These are phyloP conservation scores for Accipiter cooperii DNA, from an alignment of 2,113 vertebrate genomes.

Conservation along the genomic window DNA sequence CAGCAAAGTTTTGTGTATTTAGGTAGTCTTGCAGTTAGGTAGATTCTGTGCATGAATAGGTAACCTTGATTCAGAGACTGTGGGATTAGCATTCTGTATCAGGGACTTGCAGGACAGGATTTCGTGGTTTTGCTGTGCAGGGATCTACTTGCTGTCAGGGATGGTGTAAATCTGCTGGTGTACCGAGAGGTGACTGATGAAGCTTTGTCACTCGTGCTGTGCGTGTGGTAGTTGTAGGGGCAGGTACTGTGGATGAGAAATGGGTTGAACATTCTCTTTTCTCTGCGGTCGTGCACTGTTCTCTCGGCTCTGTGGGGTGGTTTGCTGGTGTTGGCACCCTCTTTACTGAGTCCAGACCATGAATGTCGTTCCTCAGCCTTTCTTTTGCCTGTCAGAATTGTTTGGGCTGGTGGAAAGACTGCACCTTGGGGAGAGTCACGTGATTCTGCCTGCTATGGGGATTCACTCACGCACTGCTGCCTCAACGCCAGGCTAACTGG, in stretches of 20 bases:
- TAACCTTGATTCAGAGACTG: neutral
- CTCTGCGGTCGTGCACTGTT: neutral
- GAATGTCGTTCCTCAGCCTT: neutral
- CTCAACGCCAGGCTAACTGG: neutral
- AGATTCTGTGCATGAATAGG: neutral
- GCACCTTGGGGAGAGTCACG: fast-evolving
- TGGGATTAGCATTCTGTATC: neutral
- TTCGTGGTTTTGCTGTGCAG: neutral
- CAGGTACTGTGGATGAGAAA: neutral
- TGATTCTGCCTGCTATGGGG: neutral
- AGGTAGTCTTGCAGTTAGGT: neutral
- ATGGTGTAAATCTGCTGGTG: neutral
- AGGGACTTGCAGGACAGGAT: neutral
- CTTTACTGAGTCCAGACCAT: neutral
- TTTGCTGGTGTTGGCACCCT: neutral
- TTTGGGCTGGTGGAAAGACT: neutral
- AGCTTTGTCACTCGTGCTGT: fast-evolving
- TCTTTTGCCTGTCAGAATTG: neutral
- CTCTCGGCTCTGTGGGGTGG: neutral
- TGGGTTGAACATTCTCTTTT: neutral
- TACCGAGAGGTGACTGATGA: no score
- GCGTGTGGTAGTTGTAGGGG: neutral
- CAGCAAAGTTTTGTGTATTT: neutral
- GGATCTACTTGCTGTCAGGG: neutral
- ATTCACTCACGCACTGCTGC: neutral